Base-by-base conservation (phyloP, 2,888 invertebrate species). In the Noctua fimbriata region DNA sequence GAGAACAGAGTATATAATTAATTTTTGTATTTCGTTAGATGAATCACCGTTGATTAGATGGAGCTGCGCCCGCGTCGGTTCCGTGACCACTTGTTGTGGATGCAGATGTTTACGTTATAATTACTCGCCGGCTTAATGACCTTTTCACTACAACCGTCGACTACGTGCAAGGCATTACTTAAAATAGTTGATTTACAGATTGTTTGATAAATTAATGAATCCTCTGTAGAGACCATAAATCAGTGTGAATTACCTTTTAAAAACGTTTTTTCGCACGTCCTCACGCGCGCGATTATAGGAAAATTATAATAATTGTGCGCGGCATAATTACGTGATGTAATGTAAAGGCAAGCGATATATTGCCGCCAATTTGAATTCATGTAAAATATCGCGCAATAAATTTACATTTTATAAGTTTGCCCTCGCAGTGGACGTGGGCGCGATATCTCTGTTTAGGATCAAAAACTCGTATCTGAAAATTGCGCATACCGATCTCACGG, bases 271-370 rank as follows among this genome's bases (percentile, higher is more conserved):
- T 96, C 96, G 95, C 96, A 96, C 96, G 95, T 96, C 95, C 94
- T 96, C 95, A 95, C 95, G 94, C 93, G 91, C 92, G 92, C 93
- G 95, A 96, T 96, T 96, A 96, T 96, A 96, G 93, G 94, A 94
- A 96, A 97, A 97, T 96, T 97, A 97, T 96, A 96, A 97, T 97
- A 96, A 97, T 96, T 96, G 95, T 95, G 94, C 91, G 88, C 92
- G 87, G 90, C 92, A 92, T 96, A 96, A 96, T 96, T 95, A 96
- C 94, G 94, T 95, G 95, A 95, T 94, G 95, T 95, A 96, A 95
- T 93, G 91, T 94, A 93, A 81, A 95, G 93, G 93, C 93, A 93
- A 92, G 92, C 94, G 93, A 94, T 94, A 94, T 94, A 94, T 94
- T 93, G 94, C 93, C 93, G 93, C 92, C 95, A 94, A 95, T 96